Evolutionary conservation across 2,888 invertebrate species (phyloP).

Genomic region (Phasia obesa): DNA sequence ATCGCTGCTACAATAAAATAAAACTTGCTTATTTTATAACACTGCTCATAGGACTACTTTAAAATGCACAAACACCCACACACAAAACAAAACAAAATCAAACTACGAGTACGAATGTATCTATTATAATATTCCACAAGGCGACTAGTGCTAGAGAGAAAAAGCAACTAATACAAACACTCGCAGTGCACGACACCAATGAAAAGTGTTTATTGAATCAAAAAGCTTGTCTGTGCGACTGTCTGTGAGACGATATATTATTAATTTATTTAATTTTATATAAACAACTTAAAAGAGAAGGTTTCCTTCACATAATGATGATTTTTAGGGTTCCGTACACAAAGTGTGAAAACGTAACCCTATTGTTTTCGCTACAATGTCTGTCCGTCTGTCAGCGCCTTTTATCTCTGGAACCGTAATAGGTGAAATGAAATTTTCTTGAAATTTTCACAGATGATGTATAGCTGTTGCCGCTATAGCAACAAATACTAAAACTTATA

Average conservation of each 20-base stretch:
- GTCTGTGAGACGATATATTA: slow-evolving; percentile 32
- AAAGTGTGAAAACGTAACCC: too few species aligned
- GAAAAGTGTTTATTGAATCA: slow-evolving; percentile 56
- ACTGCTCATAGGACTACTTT: slow-evolving; percentile 20
- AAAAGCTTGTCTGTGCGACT: slow-evolving; percentile 51
- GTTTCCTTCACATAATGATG: neutral
- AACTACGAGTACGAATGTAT: slow-evolving; percentile 10
- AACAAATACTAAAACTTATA: too few species aligned
- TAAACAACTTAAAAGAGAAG: slow-evolving; percentile 1
- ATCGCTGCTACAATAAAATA: slow-evolving; percentile 34
- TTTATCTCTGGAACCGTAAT: too few species aligned
- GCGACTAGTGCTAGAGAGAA: slow-evolving; percentile 15
- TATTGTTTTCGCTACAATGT: too few species aligned
- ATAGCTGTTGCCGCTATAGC: too few species aligned
- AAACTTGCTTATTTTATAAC: slow-evolving; percentile 32
- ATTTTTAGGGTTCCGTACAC: neutral
- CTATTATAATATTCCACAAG: slow-evolving; percentile 17
- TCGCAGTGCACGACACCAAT: slow-evolving; percentile 20
- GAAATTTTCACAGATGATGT: too few species aligned
- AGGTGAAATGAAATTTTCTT: too few species aligned
- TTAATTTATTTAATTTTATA: slow-evolving; percentile 42
- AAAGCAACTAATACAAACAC: slow-evolving; percentile 31
- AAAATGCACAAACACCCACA: neutral
- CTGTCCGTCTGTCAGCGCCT: too few species aligned
- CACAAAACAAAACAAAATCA: neutral